Evolutionary conservation across 2,888 invertebrate genomes (phyloP).

Genomic region (Acanthopleura granulata): DNA sequence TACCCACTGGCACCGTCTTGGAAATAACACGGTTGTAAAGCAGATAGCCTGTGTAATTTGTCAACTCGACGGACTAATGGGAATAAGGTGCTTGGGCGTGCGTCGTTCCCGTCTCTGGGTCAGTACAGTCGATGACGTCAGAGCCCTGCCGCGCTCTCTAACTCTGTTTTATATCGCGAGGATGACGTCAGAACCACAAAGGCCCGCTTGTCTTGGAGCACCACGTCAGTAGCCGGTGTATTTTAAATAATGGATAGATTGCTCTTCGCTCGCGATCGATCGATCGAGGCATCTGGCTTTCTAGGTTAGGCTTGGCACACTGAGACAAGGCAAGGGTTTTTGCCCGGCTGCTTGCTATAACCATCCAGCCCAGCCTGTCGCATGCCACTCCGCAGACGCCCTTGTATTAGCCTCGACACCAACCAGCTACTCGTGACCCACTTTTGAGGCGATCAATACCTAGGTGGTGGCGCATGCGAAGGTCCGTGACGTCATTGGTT

Average conservation of each 20-base stretch:
- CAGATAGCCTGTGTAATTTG: too few species aligned
- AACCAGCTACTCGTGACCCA: neutral
- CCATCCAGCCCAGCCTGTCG: too few species aligned
- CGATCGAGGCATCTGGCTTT: neutral
- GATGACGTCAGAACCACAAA: neutral
- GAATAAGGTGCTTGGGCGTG: too few species aligned
- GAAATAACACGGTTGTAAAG: too few species aligned
- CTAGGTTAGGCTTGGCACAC: too few species aligned
- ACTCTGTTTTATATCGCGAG: neutral
- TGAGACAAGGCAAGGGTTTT: neutral
- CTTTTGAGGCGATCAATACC: neutral
- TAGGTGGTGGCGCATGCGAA: neutral
- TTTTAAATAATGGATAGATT: slow-evolving; percentile 2
- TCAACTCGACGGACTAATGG: too few species aligned
- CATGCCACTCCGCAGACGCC: too few species aligned
- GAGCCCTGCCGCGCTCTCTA: neutral
- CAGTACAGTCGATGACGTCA: neutral
- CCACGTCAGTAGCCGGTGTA: neutral
- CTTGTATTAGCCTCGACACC: too few species aligned
- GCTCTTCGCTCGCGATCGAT: neutral
- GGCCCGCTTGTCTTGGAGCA: neutral
- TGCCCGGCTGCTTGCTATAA: neutral
- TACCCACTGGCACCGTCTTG: too few species aligned
- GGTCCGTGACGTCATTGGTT: neutral
- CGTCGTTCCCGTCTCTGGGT: too few species aligned